Percentiles rank a stretch among this genome's conserved stretches.
Conservation (phyloP, 1,140 invertebrate genomes). For the Argopecten irradians region DNA sequence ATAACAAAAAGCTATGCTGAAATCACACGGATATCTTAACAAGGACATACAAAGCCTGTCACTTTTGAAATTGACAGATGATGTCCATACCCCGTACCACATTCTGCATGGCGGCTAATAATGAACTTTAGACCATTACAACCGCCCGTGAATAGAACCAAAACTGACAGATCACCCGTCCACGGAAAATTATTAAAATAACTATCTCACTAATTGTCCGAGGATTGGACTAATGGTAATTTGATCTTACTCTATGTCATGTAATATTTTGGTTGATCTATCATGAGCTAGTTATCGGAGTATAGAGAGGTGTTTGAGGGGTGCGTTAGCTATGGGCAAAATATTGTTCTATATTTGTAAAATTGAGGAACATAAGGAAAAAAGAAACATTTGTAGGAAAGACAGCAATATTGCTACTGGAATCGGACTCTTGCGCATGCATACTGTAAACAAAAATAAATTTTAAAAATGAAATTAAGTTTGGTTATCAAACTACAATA, state of each 20-base stretch:
- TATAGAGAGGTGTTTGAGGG: neutral
- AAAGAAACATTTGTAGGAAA: too few species aligned
- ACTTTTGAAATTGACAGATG: slow-evolving; percentile 4
- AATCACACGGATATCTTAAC: neutral
- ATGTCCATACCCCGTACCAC: neutral
- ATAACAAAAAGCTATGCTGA: too few species aligned
- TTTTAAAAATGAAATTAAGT: too few species aligned
- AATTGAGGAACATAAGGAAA: too few species aligned
- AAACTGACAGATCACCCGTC: neutral
- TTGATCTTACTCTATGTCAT: neutral
- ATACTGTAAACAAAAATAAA: too few species aligned
- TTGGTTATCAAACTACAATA: too few species aligned
- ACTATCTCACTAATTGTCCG: slow-evolving; percentile 16
- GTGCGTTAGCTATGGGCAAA: neutral
- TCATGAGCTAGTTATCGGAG: neutral
- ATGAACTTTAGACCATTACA: neutral
- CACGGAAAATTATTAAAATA: neutral
- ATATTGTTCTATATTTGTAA: too few species aligned
- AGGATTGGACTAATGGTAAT: neutral
- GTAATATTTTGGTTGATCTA: neutral
- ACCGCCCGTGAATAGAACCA: neutral
- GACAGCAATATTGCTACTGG: too few species aligned
- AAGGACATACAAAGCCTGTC: neutral
- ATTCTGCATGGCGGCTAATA: neutral
- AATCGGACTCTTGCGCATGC: too few species aligned